phyloP scores from a whole-genome alignment of 1,140 invertebrate species.

The Oreohelix idahoensis region DNA sequence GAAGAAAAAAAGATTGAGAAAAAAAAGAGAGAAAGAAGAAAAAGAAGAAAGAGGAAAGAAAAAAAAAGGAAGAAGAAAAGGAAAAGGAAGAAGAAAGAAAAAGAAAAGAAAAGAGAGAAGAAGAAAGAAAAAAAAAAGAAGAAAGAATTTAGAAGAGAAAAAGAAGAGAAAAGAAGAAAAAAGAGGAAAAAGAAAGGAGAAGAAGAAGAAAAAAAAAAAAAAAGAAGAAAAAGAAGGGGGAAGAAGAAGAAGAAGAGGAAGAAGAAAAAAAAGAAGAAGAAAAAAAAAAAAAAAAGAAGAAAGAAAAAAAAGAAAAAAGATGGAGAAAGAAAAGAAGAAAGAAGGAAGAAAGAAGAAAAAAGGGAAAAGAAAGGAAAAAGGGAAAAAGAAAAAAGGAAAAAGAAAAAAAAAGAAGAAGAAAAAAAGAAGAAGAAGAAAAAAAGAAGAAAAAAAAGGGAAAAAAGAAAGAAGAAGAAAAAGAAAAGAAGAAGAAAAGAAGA shows the following conservation, averaged over 20 bases:
- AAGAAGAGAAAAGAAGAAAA: no score
- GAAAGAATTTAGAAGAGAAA: no score
- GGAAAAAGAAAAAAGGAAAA: not conserved
- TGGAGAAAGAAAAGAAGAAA: not conserved
- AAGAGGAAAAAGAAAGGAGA: no score
- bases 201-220: no score
- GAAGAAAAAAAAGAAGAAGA: not conserved
- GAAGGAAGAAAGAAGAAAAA: not conserved
- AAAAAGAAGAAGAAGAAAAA: conserved; percentile 3
- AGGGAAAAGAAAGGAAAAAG: not conserved
- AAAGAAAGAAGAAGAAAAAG: conserved; percentile 3
- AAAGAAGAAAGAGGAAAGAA: no score
- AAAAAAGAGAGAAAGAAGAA: no score
- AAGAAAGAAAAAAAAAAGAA: no score
- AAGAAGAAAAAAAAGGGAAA: not conserved
- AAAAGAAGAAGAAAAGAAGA: not conserved
- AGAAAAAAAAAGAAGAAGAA: not conserved
- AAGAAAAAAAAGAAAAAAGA: not conserved
- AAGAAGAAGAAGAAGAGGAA: not conserved
- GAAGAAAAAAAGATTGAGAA: no score
- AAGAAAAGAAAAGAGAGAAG: no score
- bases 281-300: not conserved
- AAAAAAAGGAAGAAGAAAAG: no score
- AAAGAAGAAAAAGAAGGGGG: not conserved
- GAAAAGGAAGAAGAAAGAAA: no score